Percentiles rank a stretch among this genome's conserved stretches.
Conservation (phyloP, 1,140 invertebrate species). For the Bactericera cockerelli region DNA sequence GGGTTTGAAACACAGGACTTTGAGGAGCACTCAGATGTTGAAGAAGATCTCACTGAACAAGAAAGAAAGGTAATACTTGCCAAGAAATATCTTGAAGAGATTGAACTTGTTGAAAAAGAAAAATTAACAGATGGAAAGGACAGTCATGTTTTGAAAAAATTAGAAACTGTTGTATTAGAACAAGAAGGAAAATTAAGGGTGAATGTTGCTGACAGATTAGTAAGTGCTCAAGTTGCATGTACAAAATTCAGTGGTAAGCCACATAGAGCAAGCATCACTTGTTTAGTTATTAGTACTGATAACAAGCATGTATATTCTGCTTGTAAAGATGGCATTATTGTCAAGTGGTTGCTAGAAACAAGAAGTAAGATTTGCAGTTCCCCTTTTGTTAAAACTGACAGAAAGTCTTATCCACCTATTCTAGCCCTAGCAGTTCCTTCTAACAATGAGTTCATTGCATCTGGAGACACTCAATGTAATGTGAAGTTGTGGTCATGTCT, state of each 20-base stretch:
- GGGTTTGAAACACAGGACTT: conserved; percentile 32
- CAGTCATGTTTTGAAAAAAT: conserved; percentile 47
- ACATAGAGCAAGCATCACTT: conserved; percentile 65
- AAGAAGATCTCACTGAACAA: conserved; percentile 63
- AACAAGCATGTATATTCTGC: conserved; percentile 59
- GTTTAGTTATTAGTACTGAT: conserved; percentile 60
- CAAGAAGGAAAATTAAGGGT: conserved; percentile 61
- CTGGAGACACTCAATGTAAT: conserved; percentile 54
- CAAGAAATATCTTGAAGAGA: conserved; percentile 74
- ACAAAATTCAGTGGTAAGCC: conserved; percentile 33
- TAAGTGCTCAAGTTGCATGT: conserved; percentile 30
- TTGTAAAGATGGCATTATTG: conserved; percentile 71
- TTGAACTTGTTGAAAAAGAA: conserved; percentile 62
- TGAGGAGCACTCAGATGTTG: conserved; percentile 34
- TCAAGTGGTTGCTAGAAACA: conserved; percentile 59
- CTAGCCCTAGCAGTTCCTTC: conserved; percentile 53
- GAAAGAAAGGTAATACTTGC: conserved; percentile 76
- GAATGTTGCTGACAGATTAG: conserved; percentile 50
- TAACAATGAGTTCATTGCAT: conserved; percentile 69
- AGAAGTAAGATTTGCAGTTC: conserved; percentile 29
- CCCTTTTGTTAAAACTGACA: conserved; percentile 25
- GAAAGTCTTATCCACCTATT: conserved; percentile 16
- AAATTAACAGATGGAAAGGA: conserved; percentile 46
- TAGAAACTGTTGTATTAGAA: conserved; percentile 71
- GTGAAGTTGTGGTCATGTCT: conserved; percentile 74